Evolutionary conservation across 2,888 invertebrate species (phyloP), one percentile per base, ranked within the genome.

Genomic region (Copidosoma aretas): DNA sequence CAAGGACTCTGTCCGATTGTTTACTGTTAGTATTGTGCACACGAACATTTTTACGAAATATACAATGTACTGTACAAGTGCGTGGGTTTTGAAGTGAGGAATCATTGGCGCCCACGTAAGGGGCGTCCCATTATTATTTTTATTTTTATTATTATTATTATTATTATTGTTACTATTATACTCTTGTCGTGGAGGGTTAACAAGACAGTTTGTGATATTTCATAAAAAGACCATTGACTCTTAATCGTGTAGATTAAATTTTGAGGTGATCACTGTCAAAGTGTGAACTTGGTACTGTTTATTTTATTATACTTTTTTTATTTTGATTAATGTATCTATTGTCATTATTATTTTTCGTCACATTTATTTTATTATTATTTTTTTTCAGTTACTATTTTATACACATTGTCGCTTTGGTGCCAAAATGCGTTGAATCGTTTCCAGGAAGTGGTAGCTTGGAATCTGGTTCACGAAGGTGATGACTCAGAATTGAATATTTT

Each of bases 241-340:
- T 46, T 46, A 46, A 46, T 46, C 43, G 43, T 46, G 43, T 46
- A 46, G 43, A 46, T 17, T 46, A 14, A 53, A 21, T n/a, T n/a
- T 53, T 8, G 14, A 53, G 73, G 71, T 66, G 71, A 72, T 71
- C 53, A 69, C 67, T 64, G 63, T 58, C 69, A 32, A 68, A 70
- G 71, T 70, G 67, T 73, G 75, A 52, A 64, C 21, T 51, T 68
- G 71, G 73, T 77, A 77, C 73, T 75, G 73, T 78, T 78, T 78
- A 80, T 80, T 79, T 80, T 80, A 71, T 56, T 80, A 78, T 78
- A 79, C 75, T 71, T 61, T 63, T 60, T 71, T 71, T 68, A 66
- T 66, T 68, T 71, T 71, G 68, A 71, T 68, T 39, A 57, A 71
- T 52, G n/a, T 68, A 64, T 59, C 25, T 46, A 60, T 68, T 71